Conservation (phyloP, 2,888 invertebrate genomes). For the Ectemnius continuus region DNA sequence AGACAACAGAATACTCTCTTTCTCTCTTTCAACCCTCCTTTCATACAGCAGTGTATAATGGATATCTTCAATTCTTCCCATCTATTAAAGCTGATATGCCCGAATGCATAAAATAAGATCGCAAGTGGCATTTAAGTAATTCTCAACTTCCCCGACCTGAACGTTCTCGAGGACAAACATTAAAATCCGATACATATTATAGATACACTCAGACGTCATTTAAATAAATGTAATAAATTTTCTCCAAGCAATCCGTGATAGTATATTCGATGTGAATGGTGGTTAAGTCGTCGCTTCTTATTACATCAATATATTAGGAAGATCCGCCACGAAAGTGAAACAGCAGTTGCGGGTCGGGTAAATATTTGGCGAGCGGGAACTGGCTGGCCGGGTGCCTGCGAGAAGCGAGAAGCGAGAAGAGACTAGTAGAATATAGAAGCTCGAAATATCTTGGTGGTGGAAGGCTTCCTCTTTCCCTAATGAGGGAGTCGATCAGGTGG, state of each 20-base stretch:
- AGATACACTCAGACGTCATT: too few species aligned
- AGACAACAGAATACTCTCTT: not conserved
- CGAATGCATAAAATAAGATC: too few species aligned
- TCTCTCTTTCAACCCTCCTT: not conserved
- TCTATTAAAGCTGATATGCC: slow-evolving; percentile 15
- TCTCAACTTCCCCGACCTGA: too few species aligned
- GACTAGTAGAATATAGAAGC: slow-evolving; percentile 33
- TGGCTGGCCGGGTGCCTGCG: slow-evolving; percentile 42
- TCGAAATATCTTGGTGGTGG: slow-evolving; percentile 44
- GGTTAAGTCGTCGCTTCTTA: too few species aligned
- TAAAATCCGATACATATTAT: too few species aligned
- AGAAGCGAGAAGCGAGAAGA: slow-evolving; percentile 25
- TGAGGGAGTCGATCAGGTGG: slow-evolving; percentile 28
- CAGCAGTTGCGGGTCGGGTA: not conserved
- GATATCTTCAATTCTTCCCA: slow-evolving; percentile 32
- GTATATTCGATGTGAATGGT: too few species aligned
- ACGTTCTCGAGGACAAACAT: too few species aligned
- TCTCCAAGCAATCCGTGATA: too few species aligned
- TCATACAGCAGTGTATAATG: slow-evolving; percentile 25
- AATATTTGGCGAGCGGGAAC: slow-evolving; percentile 15
- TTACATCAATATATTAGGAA: too few species aligned
- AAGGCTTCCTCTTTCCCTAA: slow-evolving; percentile 53
- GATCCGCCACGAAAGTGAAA: not conserved
- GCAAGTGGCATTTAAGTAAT: too few species aligned
- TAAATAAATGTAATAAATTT: too few species aligned